A percentile compares a stretch with the other conserved stretches of the same genome.
These are phyloP conservation scores for Eublepharis macularius DNA, from an alignment of 2,113 vertebrate genomes.

Conservation along the genomic window DNA sequence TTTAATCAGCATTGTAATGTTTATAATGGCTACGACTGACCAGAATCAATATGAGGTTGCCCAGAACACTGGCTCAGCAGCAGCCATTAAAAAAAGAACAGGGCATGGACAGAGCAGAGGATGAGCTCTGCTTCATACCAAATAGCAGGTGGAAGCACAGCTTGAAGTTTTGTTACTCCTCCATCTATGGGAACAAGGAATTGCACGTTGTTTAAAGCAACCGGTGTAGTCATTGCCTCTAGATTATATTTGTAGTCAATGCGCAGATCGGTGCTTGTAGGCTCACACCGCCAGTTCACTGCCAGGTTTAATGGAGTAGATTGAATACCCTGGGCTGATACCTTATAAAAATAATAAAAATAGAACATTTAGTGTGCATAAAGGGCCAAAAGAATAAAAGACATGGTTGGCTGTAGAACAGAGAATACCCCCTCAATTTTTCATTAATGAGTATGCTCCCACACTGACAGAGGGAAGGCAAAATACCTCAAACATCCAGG, in stretches of 20 bases:
- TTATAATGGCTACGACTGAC: neutral
- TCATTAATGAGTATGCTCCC: neutral
- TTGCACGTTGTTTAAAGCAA: conserved; percentile 92
- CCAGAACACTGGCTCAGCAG: neutral
- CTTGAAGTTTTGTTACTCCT: conserved; percentile 88
- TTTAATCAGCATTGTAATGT: neutral
- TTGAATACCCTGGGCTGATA: conserved; percentile 92
- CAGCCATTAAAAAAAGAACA: neutral
- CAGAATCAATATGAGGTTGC: neutral
- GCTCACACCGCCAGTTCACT: conserved; percentile 92
- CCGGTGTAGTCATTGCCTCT: conserved; percentile 87
- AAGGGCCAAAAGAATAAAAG: conserved; percentile 35
- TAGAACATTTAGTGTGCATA: conserved; percentile 55
- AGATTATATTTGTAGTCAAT: conserved; percentile 97
- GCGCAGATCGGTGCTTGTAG: conserved; percentile 89
- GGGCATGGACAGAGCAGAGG: neutral
- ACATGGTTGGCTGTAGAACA: neutral
- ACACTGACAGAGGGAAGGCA: neutral
- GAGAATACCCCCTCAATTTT: fast-evolving
- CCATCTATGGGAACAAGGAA: conserved; percentile 92
- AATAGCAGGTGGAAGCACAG: conserved; percentile 92
- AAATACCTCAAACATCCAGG: neutral
- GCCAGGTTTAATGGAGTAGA: conserved; percentile 96
- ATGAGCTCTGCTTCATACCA: conserved; percentile 76
- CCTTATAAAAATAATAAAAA: conserved; percentile 79